phyloP scores from a whole-genome alignment of 2,113 vertebrate species.

The Corydoras sp. region DNA sequence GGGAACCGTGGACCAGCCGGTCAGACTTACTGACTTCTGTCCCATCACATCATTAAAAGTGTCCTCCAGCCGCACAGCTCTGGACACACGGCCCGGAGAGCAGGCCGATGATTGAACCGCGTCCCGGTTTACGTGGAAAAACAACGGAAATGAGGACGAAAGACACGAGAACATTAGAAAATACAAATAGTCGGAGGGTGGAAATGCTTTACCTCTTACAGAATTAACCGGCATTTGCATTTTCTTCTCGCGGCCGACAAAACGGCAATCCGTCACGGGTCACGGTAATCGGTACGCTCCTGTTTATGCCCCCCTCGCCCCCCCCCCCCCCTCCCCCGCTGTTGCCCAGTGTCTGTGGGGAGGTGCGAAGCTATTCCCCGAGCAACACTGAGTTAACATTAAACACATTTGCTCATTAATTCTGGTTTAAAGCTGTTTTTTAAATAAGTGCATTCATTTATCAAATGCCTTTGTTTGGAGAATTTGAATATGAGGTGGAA shows the following conservation, averaged over 20 bases:
- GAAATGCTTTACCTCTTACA: constrained; percentile 10
- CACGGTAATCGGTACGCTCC: constrained; percentile 37
- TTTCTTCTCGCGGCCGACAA: constrained; percentile 5
- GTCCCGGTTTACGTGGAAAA: background rate
- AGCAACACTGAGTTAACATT: constrained; percentile 32
- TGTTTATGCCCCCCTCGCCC: constrained; percentile 31
- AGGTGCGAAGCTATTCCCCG: constrained; percentile 30
- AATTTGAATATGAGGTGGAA: background rate
- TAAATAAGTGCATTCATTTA: background rate
- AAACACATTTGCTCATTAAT: constrained; percentile 41
- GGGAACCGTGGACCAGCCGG: background rate
- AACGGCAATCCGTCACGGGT: constrained; percentile 35
- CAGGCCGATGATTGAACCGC: background rate
- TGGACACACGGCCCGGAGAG: background rate
- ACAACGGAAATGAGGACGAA: background rate
- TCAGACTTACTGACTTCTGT: background rate
- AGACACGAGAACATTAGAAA: background rate
- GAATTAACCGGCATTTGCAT: constrained; percentile 21
- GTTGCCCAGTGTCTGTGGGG: constrained; percentile 17
- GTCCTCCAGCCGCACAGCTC: background rate
- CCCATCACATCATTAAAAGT: constrained; percentile 22
- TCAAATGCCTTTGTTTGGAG: background rate
- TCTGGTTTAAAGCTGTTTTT: constrained; percentile 13
- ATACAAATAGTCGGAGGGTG: background rate
- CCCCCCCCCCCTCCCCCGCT: background rate